A percentile compares a stretch with the other conserved stretches of the same genome.
phyloP scores from a whole-genome alignment of 1,140 invertebrate species.

The Ctenoplectra terminalis region DNA sequence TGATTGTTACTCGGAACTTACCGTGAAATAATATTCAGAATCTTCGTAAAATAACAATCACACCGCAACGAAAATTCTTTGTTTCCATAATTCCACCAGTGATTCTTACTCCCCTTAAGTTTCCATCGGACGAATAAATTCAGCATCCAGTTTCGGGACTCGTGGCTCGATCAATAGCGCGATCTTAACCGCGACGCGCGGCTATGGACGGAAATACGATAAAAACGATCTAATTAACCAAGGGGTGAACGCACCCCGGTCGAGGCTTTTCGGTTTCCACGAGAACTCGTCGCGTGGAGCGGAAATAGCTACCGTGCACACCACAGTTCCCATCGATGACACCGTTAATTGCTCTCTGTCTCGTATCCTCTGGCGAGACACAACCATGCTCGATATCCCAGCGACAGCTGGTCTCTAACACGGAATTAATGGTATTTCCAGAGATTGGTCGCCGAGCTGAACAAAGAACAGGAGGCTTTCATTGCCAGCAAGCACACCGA shows the following conservation, averaged over 20 bases:
- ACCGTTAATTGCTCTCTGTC: constrained; percentile 39
- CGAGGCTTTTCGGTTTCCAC: background rate
- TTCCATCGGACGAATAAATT: background rate
- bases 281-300: background rate
- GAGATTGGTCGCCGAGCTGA: constrained; percentile 97
- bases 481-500: constrained; percentile 91
- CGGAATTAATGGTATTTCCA: constrained; percentile 82
- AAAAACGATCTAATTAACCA: constrained; percentile 42
- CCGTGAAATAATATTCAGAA: too few species aligned
- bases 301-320: background rate
- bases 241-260: constrained; percentile 24
- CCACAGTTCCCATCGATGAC: constrained; percentile 9
- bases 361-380: background rate
- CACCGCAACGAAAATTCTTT: background rate
- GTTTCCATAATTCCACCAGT: too few species aligned
- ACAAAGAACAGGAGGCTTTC: constrained; percentile 98
- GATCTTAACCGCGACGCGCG: background rate
- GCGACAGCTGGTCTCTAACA: constrained; percentile 24
- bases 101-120: too few species aligned
- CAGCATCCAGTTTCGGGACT: background rate
- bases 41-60: background rate
- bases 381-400: background rate
- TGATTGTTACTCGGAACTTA: too few species aligned
- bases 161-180: background rate
- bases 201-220: constrained; percentile 22